Conservation (phyloP, 2,113 vertebrate genomes). For the Agelaius tricolor region DNA sequence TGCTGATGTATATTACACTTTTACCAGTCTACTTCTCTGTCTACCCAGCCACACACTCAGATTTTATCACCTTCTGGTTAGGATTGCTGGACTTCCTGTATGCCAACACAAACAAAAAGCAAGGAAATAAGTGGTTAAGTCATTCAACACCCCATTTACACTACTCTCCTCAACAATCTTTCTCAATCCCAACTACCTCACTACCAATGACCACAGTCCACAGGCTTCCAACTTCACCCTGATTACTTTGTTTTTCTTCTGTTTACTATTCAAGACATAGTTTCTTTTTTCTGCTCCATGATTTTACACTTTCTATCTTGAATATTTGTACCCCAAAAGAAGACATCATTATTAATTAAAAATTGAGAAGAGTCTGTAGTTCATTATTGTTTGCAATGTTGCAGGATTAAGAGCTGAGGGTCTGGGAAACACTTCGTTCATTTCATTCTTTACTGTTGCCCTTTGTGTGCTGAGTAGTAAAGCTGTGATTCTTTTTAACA, state of each 20-base stretch:
- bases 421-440: background rate
- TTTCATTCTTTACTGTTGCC: background rate
- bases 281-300: background rate
- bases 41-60: background rate
- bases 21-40: background rate
- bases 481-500: background rate
- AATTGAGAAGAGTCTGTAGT: background rate
- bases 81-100: background rate
- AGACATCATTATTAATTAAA: background rate
- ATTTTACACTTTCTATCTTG: background rate
- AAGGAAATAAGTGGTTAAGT: constrained; percentile 33
- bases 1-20: background rate
- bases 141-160: background rate
- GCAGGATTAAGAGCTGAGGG: background rate
- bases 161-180: background rate
- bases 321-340: background rate
- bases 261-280: background rate
- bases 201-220: background rate
- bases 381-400: background rate
- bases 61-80: constrained; percentile 13
- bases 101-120: constrained; percentile 2
- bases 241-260: background rate
- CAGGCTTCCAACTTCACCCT: background rate
- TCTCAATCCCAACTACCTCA: background rate
- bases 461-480: background rate